Evolutionary conservation across 2,888 invertebrate species (phyloP).

Genomic region (Ceriagrion tenellum): DNA sequence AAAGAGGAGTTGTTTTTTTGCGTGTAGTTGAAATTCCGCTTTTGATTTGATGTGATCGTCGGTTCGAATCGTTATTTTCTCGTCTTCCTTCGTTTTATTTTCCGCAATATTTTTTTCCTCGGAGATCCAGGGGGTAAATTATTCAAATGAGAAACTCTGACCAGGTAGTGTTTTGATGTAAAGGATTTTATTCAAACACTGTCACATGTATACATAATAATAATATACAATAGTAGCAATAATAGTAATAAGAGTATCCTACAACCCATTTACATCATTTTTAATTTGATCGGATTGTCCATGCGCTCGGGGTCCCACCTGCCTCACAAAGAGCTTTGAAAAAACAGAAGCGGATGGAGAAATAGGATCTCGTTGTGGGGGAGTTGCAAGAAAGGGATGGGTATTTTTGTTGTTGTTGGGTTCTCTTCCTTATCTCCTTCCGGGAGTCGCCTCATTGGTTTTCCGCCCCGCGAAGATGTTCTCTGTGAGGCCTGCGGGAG

Average conservation of each 20-base stretch:
- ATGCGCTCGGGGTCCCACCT: neutral
- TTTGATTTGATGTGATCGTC: neutral
- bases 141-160: neutral
- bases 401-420: neutral
- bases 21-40: neutral
- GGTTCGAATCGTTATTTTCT: neutral
- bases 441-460: neutral
- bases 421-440: slow-evolving; percentile 18
- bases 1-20: neutral
- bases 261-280: slow-evolving; percentile 28
- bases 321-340: neutral
- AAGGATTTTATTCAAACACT: slow-evolving; percentile 39
- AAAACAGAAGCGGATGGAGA: slow-evolving; percentile 28
- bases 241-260: slow-evolving; percentile 5
- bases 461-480: slow-evolving; percentile 20
- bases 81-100: neutral
- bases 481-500: neutral
- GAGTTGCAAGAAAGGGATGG: neutral
- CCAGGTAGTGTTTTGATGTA: neutral
- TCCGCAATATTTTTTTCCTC: neutral
- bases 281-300: slow-evolving; percentile 2
- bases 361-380: neutral
- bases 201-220: slow-evolving; percentile 29
- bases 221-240: slow-evolving; percentile 32
- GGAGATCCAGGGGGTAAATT: neutral